Evolutionary conservation across 2,888 invertebrate species (phyloP).

Genomic region (Lymantria monacha): DNA sequence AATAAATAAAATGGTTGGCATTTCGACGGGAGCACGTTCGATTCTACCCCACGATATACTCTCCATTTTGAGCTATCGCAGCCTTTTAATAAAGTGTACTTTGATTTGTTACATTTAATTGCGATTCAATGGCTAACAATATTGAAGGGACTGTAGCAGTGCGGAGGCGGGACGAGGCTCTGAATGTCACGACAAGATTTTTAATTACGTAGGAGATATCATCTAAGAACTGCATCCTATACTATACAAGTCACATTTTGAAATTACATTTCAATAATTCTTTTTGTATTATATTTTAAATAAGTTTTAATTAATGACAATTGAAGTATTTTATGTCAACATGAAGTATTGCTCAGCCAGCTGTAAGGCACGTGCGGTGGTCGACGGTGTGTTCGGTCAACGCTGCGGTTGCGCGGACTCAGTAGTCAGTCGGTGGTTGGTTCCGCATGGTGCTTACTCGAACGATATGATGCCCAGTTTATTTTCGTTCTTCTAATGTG

Average conservation of each 20-base stretch:
- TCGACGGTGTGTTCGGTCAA: conserved; percentile 9
- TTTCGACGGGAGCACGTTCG: conserved; percentile 81
- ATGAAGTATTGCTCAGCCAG: conserved; percentile 33
- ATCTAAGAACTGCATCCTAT: conserved; percentile 73
- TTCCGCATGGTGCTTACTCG: conserved; percentile 12
- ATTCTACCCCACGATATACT: conserved; percentile 64
- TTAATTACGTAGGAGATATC: conserved; percentile 80
- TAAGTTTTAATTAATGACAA: conserved; percentile 57
- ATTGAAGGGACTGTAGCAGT: conserved; percentile 73
- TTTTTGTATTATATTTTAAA: conserved; percentile 40
- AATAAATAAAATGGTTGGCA: conserved; percentile 83
- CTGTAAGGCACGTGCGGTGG: conserved; percentile 10
- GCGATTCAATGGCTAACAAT: conserved; percentile 81
- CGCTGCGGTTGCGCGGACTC: conserved; percentile 16
- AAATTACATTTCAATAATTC: conserved; percentile 79
- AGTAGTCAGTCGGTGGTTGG: conserved; percentile 28
- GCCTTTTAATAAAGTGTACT: conserved; percentile 78
- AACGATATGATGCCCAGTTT: conserved; percentile 74
- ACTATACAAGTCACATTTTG: conserved; percentile 67
- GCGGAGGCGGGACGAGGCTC: conserved; percentile 76
- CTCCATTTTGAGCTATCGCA: conserved; percentile 77
- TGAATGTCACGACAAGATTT: conserved; percentile 83
- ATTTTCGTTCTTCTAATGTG: conserved; percentile 80
- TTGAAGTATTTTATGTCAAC: conserved; percentile 50
- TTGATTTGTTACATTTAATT: conserved; percentile 79